Evolutionary conservation across 2,888 invertebrate species (phyloP).

Genomic region (Creontiades dilutus): DNA sequence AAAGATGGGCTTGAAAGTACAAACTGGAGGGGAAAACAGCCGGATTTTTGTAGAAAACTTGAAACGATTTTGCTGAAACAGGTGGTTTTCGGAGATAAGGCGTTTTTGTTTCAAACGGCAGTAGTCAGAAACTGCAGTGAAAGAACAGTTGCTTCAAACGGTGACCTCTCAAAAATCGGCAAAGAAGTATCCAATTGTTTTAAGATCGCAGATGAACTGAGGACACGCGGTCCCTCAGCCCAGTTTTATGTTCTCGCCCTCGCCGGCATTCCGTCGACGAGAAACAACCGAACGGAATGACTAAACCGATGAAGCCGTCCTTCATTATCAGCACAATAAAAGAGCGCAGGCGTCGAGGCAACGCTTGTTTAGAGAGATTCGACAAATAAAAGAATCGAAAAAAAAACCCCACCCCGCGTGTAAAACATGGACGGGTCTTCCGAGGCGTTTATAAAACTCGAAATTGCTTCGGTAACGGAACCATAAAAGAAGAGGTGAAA

Average conservation of each 20-base stretch:
- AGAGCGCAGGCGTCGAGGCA: slow-evolving; percentile 38
- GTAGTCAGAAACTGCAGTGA: no score
- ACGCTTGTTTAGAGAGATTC: slow-evolving; percentile 27
- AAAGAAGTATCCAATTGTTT: no score
- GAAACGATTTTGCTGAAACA: no score
- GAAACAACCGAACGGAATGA: background rate
- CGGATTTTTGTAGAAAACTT: no score
- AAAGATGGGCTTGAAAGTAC: no score
- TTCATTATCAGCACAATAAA: slow-evolving; percentile 63
- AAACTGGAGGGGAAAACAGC: no score
- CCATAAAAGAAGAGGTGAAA: slow-evolving; percentile 27
- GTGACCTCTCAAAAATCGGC: no score
- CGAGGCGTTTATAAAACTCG: slow-evolving; percentile 16
- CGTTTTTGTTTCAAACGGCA: no score
- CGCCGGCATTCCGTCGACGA: background rate
- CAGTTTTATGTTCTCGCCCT: slow-evolving; percentile 28
- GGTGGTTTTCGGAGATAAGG: no score
- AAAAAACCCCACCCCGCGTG: background rate
- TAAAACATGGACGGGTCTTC: slow-evolving; percentile 20
- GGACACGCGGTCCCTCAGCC: background rate
- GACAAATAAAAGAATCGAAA: slow-evolving; percentile 4
- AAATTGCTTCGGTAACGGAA: slow-evolving; percentile 28
- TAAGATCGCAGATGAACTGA: no score
- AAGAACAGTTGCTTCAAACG: no score
- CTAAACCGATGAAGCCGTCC: slow-evolving; percentile 61